Evolutionary conservation across 2,797 vertebrate genomes (phyloP).

Genomic region (Steatocranus sp.): DNA sequence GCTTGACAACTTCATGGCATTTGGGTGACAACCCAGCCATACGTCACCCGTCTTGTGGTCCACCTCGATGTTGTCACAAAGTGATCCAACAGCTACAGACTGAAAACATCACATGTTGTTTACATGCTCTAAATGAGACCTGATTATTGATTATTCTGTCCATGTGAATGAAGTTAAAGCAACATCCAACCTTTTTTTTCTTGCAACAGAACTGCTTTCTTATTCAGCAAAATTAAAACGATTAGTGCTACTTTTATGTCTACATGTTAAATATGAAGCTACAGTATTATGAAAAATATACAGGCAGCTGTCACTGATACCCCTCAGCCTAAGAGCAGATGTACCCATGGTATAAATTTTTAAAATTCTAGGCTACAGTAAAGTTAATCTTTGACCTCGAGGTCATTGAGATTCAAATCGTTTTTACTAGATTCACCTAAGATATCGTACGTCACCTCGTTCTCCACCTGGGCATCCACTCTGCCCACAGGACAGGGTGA

Average conservation of each 20-base stretch:
- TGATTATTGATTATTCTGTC: not conserved
- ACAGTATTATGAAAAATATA: not conserved
- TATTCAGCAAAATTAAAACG: not conserved
- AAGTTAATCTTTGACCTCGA: not conserved
- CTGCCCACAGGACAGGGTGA: not conserved
- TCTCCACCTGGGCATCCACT: not conserved
- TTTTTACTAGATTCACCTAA: not conserved
- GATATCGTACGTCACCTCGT: not conserved
- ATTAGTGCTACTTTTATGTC: not conserved
- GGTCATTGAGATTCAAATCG: not conserved
- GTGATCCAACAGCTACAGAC: conserved; percentile 75
- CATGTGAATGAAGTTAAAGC: not conserved
- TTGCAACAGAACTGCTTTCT: not conserved
- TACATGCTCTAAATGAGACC: not conserved
- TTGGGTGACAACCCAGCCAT: conserved; percentile 82
- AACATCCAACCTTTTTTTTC: not conserved
- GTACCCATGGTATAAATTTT: not conserved
- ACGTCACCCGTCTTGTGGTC: conserved; percentile 80
- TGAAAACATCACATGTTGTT: conserved; percentile 31
- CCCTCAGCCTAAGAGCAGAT: not conserved
- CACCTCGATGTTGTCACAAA: conserved; percentile 81
- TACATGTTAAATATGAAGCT: not conserved
- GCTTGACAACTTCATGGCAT: conserved; percentile 65
- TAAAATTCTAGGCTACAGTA: not conserved
- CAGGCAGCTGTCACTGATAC: not conserved